Evolutionary conservation across 1,140 invertebrate species (phyloP), one percentile per base, ranked within the genome.

Genomic region (Psix sp.): DNA sequence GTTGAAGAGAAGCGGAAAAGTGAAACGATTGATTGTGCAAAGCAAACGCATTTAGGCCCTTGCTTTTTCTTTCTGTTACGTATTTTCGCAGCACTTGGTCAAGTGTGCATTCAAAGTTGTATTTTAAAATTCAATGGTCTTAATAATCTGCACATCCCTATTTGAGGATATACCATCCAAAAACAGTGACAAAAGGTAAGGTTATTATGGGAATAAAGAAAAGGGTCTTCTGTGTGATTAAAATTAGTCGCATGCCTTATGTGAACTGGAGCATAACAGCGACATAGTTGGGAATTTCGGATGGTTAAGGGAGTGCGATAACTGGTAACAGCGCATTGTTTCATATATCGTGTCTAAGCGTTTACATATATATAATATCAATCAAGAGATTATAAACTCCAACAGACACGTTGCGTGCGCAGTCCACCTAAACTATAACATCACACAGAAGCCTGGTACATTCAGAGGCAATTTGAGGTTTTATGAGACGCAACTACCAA

Each of bases 41-140:
- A 9, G 31, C 29, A 63, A 45, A 63, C 31, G 21, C 31, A 40
- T 31, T 7, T 7, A 29, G 17, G 39, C 3, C 40, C 14, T 35
- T 35, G 36, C n/a, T 24, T 70, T 56, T 11, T 40, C 38, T 54
- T 54, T 17, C 39, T 2, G 20, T 35, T 29, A 39, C 3, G 26
- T 29, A n/a, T 10, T n/a, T 29, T 10, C 45, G 73, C 66, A 76
- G 56, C 73, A 76, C 66, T 71, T 66, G 51, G 73, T 71, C 66
- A 71, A 67, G 73, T 76, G 73, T 71, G 60, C 60, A 76, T 76
- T 66, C 66, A 76, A 67, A 70, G 10, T 73, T 14, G 21, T 33
- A 48, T 40, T 14, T 52, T 13, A 13, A 39, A 33, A 15, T 13
- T 15, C 29, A 11, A 7, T 15, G 11, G 36, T 15, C 35, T 3